Conservation (phyloP, 1,140 invertebrate species). For the Archivesica marissinica region DNA sequence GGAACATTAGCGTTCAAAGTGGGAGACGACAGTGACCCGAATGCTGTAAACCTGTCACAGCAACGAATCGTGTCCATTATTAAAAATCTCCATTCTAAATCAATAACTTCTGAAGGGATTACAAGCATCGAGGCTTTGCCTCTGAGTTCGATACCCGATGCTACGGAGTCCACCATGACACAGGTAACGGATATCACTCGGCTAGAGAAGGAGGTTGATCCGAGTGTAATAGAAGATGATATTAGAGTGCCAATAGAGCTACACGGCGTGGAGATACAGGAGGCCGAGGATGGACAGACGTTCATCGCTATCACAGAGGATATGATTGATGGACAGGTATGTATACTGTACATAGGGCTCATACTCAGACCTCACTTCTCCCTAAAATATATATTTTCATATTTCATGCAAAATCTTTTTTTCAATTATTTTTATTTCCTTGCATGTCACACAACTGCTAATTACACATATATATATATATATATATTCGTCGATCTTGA, state of each 20-base stretch:
- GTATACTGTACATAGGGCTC: too few species aligned
- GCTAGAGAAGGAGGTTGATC: constrained; percentile 36
- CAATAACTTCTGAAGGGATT: neutral
- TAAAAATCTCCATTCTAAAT: constrained; percentile 63
- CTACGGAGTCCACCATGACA: constrained; percentile 24
- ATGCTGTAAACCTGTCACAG: constrained; percentile 24
- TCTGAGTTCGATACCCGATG: constrained; percentile 36
- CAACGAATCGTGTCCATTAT: constrained; percentile 67
- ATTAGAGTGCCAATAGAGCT: constrained; percentile 52
- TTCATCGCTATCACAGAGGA: constrained; percentile 55
- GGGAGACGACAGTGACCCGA: constrained; percentile 16
- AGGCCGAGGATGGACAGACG: constrained; percentile 30
- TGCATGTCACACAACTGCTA: too few species aligned
- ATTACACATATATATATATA: too few species aligned
- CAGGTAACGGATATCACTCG: constrained; percentile 40
- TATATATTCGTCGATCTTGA: too few species aligned
- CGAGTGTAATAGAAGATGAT: constrained; percentile 53
- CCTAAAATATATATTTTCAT: too few species aligned
- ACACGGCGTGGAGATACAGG: constrained; percentile 55
- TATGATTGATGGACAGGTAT: constrained; percentile 13
- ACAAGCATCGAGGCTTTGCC: neutral
- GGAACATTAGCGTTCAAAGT: constrained; percentile 31
- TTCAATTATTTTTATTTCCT: too few species aligned
- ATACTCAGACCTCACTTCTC: too few species aligned
- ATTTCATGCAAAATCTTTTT: too few species aligned